A percentile compares a stretch with the other conserved stretches of the same genome.
Evolutionary conservation across 2,113 vertebrate species (phyloP).

Genomic region (Bufo bufo): DNA sequence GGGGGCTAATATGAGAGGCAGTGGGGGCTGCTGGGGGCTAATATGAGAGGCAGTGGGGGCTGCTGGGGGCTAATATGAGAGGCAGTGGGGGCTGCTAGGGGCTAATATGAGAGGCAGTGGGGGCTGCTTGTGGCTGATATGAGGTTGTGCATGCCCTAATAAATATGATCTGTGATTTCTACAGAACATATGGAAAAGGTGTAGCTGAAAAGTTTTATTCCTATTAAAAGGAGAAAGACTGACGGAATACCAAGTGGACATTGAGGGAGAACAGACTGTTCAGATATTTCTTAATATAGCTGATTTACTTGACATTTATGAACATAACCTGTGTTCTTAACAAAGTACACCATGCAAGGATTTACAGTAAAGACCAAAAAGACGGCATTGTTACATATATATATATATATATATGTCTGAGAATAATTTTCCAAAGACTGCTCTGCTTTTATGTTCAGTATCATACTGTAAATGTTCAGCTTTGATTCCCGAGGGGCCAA

Average conservation of each 20-base stretch:
- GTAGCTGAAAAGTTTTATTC: conserved; percentile 10
- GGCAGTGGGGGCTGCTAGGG: too few relatives aligned
- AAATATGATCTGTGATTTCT: background rate
- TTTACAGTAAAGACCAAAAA: conserved; percentile 41
- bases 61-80: too few relatives aligned
- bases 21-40: too few relatives aligned
- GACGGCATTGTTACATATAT: conserved; percentile 28
- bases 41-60: too few relatives aligned
- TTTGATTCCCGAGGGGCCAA: background rate
- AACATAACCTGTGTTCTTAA: conserved; percentile 12
- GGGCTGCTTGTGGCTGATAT: too few relatives aligned
- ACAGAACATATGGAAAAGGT: background rate
- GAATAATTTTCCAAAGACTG: conserved; percentile 20
- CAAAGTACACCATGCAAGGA: background rate
- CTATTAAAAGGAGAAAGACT: background rate
- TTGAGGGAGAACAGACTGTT: conserved; percentile 45
- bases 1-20: too few relatives aligned
- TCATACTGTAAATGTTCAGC: background rate
- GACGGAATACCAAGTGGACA: conserved; percentile 6
- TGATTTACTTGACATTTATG: conserved; percentile 38
- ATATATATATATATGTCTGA: background rate
- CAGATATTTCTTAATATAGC: conserved; percentile 45
- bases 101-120: too few relatives aligned
- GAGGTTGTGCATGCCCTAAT: background rate
- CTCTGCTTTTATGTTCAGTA: conserved; percentile 8